Percentiles rank a stretch among this genome's conserved stretches.
phyloP scores from a whole-genome alignment of 2,797 vertebrate species.

The Coregonus sp. region DNA sequence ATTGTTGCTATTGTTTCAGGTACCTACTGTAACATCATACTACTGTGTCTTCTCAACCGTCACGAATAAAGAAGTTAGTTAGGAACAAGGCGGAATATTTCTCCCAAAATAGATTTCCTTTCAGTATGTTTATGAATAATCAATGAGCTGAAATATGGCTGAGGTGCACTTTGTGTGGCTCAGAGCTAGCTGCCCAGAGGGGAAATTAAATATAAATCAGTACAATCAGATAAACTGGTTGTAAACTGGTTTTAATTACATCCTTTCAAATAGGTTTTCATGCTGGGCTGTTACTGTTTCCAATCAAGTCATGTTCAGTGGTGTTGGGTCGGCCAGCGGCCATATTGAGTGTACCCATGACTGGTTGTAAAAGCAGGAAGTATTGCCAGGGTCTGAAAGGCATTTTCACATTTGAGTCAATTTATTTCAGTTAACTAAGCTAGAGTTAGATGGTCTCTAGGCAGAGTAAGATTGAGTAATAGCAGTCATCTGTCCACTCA shows the following conservation, averaged over 20 bases:
- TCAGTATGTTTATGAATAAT: conserved; percentile 46
- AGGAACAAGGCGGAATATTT: conserved; percentile 3
- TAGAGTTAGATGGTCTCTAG: background rate
- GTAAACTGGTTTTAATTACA: background rate
- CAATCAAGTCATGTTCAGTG: too few species aligned
- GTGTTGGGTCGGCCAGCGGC: too few species aligned
- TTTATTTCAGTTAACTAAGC: background rate
- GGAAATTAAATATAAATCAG: background rate
- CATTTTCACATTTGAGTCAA: background rate
- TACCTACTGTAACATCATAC: conserved; percentile 19
- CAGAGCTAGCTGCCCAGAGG: background rate
- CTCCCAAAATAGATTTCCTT: conserved; percentile 18
- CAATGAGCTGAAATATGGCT: conserved; percentile 25
- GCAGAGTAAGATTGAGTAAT: conserved; percentile 26
- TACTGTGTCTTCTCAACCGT: conserved; percentile 25
- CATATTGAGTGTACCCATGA: too few species aligned
- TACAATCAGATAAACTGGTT: background rate
- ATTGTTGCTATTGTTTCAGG: conserved; percentile 60
- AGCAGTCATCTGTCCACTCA: conserved; percentile 29
- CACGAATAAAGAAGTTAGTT: background rate
- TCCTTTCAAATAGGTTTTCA: background rate
- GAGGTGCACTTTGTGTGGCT: conserved; percentile 3
- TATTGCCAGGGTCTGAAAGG: too few species aligned
- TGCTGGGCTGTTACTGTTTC: too few species aligned
- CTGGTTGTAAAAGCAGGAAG: too few species aligned